phyloP scores from a whole-genome alignment of 35 echinoderm and acorn worm species.

The Patiria miniata region DNA sequence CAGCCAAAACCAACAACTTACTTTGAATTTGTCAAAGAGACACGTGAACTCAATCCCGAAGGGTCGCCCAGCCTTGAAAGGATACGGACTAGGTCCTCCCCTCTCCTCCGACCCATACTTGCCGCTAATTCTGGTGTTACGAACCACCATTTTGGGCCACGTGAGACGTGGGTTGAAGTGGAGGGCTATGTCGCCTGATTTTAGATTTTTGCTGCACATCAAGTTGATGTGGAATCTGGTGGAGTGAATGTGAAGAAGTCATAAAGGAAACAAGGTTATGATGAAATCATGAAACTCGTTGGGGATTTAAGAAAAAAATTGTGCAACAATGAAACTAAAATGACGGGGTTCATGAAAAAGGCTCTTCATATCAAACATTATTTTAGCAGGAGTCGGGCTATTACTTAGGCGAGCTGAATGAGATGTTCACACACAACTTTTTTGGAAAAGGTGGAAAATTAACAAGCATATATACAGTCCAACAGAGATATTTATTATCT shows the following conservation, averaged over 20 bases:
- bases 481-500: background rate
- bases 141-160: background rate
- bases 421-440: background rate
- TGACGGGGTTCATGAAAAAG: background rate
- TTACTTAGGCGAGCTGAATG: background rate
- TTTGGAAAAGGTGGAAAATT: too few relatives aligned
- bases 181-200: background rate
- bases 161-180: background rate
- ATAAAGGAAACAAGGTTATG: too few relatives aligned
- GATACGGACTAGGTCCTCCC: background rate
- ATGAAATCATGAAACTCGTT: background rate
- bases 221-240: slow-evolving; percentile 19
- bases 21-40: slow-evolving; percentile 1
- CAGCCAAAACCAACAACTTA: background rate
- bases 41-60: background rate
- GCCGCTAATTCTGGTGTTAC: background rate
- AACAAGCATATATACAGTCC: background rate
- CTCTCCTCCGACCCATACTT: background rate
- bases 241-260: background rate
- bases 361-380: background rate
- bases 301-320: background rate
- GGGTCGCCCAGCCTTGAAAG: background rate
- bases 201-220: background rate
- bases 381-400: background rate
- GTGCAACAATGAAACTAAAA: background rate